Evolutionary conservation across 2,888 invertebrate species (phyloP).

Genomic region (Embidobia sp.): DNA sequence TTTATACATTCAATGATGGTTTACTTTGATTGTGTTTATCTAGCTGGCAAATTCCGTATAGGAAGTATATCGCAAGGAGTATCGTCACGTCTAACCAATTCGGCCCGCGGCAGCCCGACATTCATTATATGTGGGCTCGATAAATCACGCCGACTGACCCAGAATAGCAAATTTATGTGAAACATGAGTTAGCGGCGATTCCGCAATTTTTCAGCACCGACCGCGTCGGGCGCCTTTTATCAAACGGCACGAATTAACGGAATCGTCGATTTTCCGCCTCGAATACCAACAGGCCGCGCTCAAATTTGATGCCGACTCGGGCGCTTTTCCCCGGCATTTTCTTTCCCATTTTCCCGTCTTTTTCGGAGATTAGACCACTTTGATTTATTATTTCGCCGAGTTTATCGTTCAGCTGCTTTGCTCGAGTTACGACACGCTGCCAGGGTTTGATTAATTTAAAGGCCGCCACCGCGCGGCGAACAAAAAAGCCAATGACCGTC

Average conservation of each 20-base stretch:
- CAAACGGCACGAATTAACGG: conserved; percentile 58
- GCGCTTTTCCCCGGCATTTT: conserved; percentile 28
- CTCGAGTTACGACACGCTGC: conserved; percentile 47
- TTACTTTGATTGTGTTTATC: conserved; percentile 47
- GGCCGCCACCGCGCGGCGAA: conserved; percentile 16
- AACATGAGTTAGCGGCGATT: conserved; percentile 70
- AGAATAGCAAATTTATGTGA: conserved; percentile 77
- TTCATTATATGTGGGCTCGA: conserved; percentile 56
- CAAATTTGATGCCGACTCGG: conserved; percentile 37
- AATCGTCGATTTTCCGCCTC: conserved; percentile 61
- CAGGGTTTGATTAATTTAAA: conserved; percentile 57
- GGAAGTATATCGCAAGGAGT: conserved; percentile 65
- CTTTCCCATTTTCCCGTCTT: no score
- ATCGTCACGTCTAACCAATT: conserved; percentile 60
- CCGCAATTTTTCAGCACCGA: conserved; percentile 63
- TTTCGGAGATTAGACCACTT: conserved; percentile 42
- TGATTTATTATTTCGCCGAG: conserved; percentile 57
- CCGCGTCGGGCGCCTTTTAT: conserved; percentile 61
- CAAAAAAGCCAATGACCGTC: conserved; percentile 33
- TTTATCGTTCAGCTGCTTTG: conserved; percentile 34
- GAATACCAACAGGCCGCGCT: conserved; percentile 44
- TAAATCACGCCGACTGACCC: conserved; percentile 61
- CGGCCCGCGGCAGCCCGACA: conserved; percentile 49
- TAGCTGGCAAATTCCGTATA: conserved; percentile 21
- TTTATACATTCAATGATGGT: conserved; percentile 29